Evolutionary conservation across 1,140 invertebrate species (phyloP).

Genomic region (Arctopsyche grandis): DNA sequence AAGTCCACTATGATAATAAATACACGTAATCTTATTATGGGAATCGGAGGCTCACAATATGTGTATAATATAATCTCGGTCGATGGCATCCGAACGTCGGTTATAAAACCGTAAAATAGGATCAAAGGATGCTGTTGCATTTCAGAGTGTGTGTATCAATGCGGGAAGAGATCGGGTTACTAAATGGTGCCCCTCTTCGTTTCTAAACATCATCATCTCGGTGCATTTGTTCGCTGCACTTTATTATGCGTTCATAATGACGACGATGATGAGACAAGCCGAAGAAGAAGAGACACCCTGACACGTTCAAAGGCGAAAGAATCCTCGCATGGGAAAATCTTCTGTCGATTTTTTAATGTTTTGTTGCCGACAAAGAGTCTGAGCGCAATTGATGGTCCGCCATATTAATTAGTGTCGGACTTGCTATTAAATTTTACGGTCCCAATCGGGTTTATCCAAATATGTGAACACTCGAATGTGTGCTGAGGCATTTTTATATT

Average conservation of each 20-base stretch:
- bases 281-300: not conserved
- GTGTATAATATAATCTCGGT: not conserved
- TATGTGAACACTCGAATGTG: no score
- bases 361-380: no score
- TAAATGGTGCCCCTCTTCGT: not conserved
- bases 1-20: not conserved
- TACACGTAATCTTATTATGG: not conserved
- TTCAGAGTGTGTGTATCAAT: not conserved
- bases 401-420: no score
- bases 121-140: not conserved
- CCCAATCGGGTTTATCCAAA: no score
- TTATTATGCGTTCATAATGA: slow-evolving; percentile 1
- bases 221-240: not conserved
- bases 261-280: slow-evolving; percentile 2
- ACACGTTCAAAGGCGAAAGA: not conserved
- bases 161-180: not conserved
- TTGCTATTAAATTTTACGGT: no score
- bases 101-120: not conserved
- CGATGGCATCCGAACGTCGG: not conserved
- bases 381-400: no score
- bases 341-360: no score
- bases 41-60: not conserved
- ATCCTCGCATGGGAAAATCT: not conserved
- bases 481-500: no score
- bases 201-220: not conserved